Base-by-base conservation (phyloP, 2,888 invertebrate species). In the Microchrysa polita region DNA sequence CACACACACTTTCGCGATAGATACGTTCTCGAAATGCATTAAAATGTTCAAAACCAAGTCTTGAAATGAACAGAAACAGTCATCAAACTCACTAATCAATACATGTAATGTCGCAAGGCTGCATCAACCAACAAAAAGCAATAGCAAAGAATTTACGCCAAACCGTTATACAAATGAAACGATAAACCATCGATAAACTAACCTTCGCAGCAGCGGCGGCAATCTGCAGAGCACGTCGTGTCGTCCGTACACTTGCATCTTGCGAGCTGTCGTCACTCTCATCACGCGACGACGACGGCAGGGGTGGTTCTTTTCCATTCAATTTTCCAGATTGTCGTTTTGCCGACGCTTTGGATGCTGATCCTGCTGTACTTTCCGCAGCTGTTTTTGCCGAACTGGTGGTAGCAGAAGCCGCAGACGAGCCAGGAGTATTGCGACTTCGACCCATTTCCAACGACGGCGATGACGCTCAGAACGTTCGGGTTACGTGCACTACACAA, bases 81-180 rank as follows among this genome's bases (percentile, higher is more conserved):
- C 27, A 34, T 5, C 7, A 34, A 34, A 5, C 7, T 2, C 27
- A 34, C 27, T 34, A 34, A 34, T 34, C 7, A 34, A 34, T 34
- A 7, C 7, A 34, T 7, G 27, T 7, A 34, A 34, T 44, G 65
- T 14, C 55, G 16, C 10, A 65, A 27, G 34, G 23, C 52, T 9
- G 23, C n/a, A 42, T 5, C 23, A 52, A 23, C 53, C n/a, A 27
- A 52, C 52, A 57, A 67, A 69, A 69, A 55, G 7, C 55, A 65
- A 65, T 22, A 65, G 44, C 44, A 48, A 65, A 65, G n/a, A 10
- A 5, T 44, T 9, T n/a, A 18, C 55, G 23, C 27, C 1, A 10
- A 69, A 69, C 69, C 57, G 69, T 69, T 69, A 69, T 69, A 69
- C 69, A 27, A 69, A 69, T 34, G 27, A 5, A 34, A 34, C 27